A percentile compares a stretch with the other conserved stretches of the same genome.
Conservation (phyloP, 2,113 vertebrate genomes). For the Ceyx melanurus region DNA sequence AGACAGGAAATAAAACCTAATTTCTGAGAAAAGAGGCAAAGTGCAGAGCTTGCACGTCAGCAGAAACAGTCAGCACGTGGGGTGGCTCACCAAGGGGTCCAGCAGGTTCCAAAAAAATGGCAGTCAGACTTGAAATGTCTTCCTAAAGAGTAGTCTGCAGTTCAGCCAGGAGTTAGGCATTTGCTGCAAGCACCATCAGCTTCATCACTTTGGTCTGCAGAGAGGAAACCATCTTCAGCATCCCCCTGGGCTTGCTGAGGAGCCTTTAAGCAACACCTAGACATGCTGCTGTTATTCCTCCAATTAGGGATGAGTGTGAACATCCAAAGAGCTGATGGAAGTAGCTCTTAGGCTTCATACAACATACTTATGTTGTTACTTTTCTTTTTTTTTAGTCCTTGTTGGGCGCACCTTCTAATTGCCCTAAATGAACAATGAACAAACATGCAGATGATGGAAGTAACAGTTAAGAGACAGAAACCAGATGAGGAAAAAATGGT, state of each 20-base stretch:
- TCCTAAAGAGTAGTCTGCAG: background rate
- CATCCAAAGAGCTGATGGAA: background rate
- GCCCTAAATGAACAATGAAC: background rate
- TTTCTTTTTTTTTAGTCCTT: background rate
- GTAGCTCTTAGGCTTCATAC: background rate
- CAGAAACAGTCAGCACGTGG: background rate
- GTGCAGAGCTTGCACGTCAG: background rate
- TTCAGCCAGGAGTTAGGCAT: background rate
- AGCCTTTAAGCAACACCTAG: background rate
- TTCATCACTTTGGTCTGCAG: accelerated
- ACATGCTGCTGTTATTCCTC: no score
- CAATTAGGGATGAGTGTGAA: background rate
- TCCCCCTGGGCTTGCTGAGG: background rate
- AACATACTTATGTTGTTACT: background rate
- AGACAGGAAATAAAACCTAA: conserved; percentile 39
- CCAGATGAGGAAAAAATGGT: background rate
- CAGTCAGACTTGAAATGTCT: background rate
- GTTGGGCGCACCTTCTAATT: background rate
- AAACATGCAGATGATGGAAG: background rate
- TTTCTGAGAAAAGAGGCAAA: background rate
- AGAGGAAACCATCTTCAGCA: background rate
- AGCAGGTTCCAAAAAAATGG: background rate
- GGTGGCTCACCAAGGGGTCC: background rate
- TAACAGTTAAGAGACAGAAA: background rate
- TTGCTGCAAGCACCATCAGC: background rate